Evolutionary conservation across 2,888 invertebrate genomes (phyloP), one percentile per base, ranked within the genome.

Genomic region (Monopis laevigella): DNA sequence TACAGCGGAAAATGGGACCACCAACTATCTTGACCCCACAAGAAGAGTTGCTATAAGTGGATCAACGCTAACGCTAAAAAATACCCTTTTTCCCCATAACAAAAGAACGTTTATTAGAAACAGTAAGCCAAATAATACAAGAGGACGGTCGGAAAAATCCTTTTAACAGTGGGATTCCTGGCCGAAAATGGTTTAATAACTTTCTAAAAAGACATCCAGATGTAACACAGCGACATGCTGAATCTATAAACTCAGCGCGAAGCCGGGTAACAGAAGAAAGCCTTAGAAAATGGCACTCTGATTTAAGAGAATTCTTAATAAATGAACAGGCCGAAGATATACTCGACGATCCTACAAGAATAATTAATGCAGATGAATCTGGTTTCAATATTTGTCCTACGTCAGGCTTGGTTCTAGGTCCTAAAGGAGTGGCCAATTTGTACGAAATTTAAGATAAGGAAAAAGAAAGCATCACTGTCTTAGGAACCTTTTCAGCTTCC

Each of bases 171-270:
- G 29, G 24, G 2, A 19, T 27, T 13, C 44, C 42, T 18, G 44
- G 44, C 12, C 16, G 41, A 42, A 41, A 12, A 39, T 44, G 42
- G 44, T 34, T 42, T 19, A 16, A 39, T 11, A 11, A 28, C 13
- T 44, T 42, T 35, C 14, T 42, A 12, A 44, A 44, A 39, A 24
- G 44, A 30, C 40, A 45, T 19, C 42, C 28, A n/a, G 30, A 45
- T 28, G 8, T 45, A 26, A 24, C 29, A n/a, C 28, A 40, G 12
- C 32, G 30, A 38, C 18, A 40, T 27, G 30, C 42, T 30, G 40
- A 45, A 40, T 12, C 24, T 35, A 45, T 40, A 26, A 38, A 42
- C 38, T 30, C 40, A 27, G 40, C 45, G 13, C 36, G 39, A 36
- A 38, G 38, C 12, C 11, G 30, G 11, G 40, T 42, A 24, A 42